phyloP scores from a whole-genome alignment of 2,113 vertebrate species.

The Coregonus clupeaformis region DNA sequence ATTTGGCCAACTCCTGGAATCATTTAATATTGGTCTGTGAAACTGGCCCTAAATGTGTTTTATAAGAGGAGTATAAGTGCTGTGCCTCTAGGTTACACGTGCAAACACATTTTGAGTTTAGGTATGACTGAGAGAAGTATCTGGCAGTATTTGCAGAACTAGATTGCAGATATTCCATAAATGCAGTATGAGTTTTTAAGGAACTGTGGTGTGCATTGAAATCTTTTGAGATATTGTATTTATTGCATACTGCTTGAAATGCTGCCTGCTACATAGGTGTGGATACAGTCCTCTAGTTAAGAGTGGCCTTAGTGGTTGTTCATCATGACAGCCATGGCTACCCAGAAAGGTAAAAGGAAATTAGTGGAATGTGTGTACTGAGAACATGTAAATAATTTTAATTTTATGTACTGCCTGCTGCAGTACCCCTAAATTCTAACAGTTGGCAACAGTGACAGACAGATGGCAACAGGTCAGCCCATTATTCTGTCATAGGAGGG shows the following conservation, averaged over 20 bases:
- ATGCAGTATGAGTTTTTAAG: not conserved
- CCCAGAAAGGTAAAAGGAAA: not conserved
- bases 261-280: not conserved
- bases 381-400: not conserved
- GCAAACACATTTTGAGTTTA: not conserved
- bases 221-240: not conserved
- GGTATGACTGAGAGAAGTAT: not conserved
- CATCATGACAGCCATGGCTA: not conserved
- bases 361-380: not conserved
- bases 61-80: not conserved
- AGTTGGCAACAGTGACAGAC: not conserved
- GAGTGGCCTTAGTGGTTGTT: constrained; percentile 1
- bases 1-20: not conserved
- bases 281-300: not conserved
- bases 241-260: not conserved
- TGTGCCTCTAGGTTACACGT: not conserved
- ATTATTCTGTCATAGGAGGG: not conserved
- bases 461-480: not conserved
- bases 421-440: not conserved
- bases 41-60: not conserved
- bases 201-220: constrained; percentile 4
- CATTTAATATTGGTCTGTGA: not conserved
- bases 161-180: not conserved
- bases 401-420: not conserved
- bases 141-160: not conserved